Percentiles rank a stretch among this genome's conserved stretches.
Evolutionary conservation across 1,140 invertebrate species (phyloP).

Genomic region (Leptonema lineaticorne): DNA sequence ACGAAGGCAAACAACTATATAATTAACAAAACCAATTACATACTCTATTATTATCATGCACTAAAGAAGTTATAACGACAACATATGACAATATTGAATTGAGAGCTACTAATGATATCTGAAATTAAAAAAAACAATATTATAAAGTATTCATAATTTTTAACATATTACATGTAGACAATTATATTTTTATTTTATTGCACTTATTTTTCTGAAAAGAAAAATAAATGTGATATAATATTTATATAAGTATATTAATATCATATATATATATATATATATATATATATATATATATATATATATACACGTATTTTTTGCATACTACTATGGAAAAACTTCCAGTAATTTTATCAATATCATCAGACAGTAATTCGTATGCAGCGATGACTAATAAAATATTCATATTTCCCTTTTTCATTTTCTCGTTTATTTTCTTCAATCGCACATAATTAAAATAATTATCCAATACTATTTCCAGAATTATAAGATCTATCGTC

Average conservation of each 20-base stretch:
- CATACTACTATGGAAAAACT: neutral
- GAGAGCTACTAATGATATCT: neutral
- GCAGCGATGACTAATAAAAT: neutral
- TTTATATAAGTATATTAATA: too few species aligned
- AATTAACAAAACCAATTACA: too few species aligned
- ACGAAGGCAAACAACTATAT: too few species aligned
- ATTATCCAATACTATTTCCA: neutral
- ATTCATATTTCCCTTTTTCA: neutral
- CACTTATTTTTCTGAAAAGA: too few species aligned
- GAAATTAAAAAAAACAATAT: neutral
- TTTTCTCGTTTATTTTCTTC: neutral
- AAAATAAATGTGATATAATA: too few species aligned
- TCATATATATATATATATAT: too few species aligned
- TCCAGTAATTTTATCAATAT: neutral
- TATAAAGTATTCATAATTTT: neutral
- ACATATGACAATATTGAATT: neutral
- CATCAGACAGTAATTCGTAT: neutral
- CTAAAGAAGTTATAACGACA: neutral
- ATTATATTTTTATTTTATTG: too few species aligned
- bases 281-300: too few species aligned
- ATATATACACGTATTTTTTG: neutral
- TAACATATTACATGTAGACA: too few species aligned
- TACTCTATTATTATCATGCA: neutral
- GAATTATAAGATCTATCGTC: neutral
- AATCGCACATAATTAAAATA: constrained; percentile 8